Conservation (phyloP, 1,140 invertebrate species). For the Brachionus rubens region DNA sequence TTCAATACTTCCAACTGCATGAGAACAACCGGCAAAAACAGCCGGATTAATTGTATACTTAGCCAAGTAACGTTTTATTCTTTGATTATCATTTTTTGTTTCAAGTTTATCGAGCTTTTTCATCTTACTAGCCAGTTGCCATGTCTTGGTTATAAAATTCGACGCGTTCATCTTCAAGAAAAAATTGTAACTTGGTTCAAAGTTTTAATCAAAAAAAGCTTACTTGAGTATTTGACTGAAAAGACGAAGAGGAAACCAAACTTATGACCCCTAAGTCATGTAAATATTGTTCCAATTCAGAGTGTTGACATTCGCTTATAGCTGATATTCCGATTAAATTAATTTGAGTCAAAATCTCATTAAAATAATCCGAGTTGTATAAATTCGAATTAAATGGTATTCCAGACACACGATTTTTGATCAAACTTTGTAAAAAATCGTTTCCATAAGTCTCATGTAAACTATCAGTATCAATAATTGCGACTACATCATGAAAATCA, state of each 20-base stretch:
- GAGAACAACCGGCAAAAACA: slow-evolving; percentile 54
- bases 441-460: slow-evolving; percentile 55
- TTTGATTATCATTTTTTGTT: slow-evolving; percentile 55
- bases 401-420: slow-evolving; percentile 54
- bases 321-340: slow-evolving; percentile 42
- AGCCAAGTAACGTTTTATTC: slow-evolving; percentile 57
- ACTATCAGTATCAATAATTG: slow-evolving; percentile 60
- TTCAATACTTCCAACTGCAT: slow-evolving; percentile 57
- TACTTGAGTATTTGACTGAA: not conserved
- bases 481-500: slow-evolving; percentile 54
- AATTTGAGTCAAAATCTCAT: slow-evolving; percentile 36
- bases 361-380: slow-evolving; percentile 19
- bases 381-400: slow-evolving; percentile 53
- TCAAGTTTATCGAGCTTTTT: slow-evolving; percentile 52
- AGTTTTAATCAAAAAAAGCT: not conserved
- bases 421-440: slow-evolving; percentile 1
- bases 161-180: slow-evolving; percentile 51
- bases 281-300: slow-evolving; percentile 56
- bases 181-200: slow-evolving; percentile 50
- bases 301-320: not conserved
- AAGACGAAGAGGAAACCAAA: slow-evolving; percentile 52
- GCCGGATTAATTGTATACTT: slow-evolving; percentile 61
- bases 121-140: slow-evolving; percentile 61
- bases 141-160: slow-evolving; percentile 51
- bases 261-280: slow-evolving; percentile 60